Evolutionary conservation across 2,888 invertebrate species (phyloP).

Genomic region (Sacculina carcini): DNA sequence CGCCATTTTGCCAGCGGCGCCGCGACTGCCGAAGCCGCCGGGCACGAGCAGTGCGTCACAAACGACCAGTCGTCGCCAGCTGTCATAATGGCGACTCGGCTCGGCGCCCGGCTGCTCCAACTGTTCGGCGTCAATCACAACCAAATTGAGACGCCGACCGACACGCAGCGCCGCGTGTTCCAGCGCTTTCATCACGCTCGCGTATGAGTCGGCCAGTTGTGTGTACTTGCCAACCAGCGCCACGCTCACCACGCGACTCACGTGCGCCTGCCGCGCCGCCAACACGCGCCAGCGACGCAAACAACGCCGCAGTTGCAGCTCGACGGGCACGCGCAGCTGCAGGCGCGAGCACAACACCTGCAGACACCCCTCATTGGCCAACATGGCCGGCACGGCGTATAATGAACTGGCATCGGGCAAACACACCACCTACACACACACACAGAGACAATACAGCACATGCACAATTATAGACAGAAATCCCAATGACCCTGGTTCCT

Average conservation of each 20-base stretch:
- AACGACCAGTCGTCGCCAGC: slow-evolving; percentile 71
- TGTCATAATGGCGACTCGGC: slow-evolving; percentile 64
- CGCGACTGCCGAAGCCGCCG: slow-evolving; percentile 88
- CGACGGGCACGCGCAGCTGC: slow-evolving; percentile 35
- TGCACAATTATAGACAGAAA: no score
- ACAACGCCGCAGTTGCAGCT: slow-evolving; percentile 37
- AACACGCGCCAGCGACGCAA: slow-evolving; percentile 74
- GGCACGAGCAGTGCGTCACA: slow-evolving; percentile 62
- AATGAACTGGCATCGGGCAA: slow-evolving; percentile 83
- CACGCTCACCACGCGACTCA: slow-evolving; percentile 61
- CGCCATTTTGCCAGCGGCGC: slow-evolving; percentile 82
- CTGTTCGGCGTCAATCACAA: slow-evolving; percentile 69
- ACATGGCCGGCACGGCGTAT: slow-evolving; percentile 77
- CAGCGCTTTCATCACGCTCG: slow-evolving; percentile 80
- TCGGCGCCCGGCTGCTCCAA: slow-evolving; percentile 44
- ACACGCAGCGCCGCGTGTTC: slow-evolving; percentile 71
- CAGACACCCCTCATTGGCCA: slow-evolving; percentile 71
- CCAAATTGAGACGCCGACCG: slow-evolving; percentile 55
- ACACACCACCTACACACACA: slow-evolving; percentile 73
- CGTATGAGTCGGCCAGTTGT: slow-evolving; percentile 78
- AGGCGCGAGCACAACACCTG: slow-evolving; percentile 57
- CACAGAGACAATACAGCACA: no score
- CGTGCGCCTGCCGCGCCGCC: slow-evolving; percentile 52
- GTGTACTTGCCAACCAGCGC: slow-evolving; percentile 93
- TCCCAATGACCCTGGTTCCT: not conserved